Evolutionary conservation across 2,888 invertebrate species (phyloP), one percentile per base, ranked within the genome.

Genomic region (Epinotia nisella): DNA sequence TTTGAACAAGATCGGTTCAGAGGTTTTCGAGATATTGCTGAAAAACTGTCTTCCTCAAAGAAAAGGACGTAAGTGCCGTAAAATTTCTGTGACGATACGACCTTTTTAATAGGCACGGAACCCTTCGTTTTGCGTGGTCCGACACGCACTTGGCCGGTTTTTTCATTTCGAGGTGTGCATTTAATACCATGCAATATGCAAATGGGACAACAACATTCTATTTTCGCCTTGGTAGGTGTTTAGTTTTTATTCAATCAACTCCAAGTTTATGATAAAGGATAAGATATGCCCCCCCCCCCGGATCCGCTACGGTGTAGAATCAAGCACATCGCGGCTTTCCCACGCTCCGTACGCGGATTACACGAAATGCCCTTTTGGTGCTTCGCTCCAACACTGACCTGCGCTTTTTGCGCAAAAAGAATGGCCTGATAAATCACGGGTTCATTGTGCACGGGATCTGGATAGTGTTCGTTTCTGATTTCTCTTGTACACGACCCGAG

Each of bases 321-420:
- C 75, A 71, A 74, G 75, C 75, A 71, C 72, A 75, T 76, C 78
- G 82, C 78, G 74, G 74, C 83, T 88, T 92, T 93, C 93, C 92
- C 93, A 93, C 93, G 92, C 82, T 88, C n/a, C n/a, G 85, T 82
- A 77, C 83, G 83, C 85, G 90, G 91, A 92, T 92, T 92, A 92
- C 90, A 89, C 85, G 86, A 88, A 90, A 90, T 91, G 91, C 90
- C 90, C 90, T 93, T 93, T 92, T 90, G 91, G 90, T 89, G 90
- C 91, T 91, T 92, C 92, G 87, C 83, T 87, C 78, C 85, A 82
- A 88, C 85, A 89, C 90, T 92, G 91, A 92, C 92, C 92, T 88
- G 91, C 82, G 83, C 89, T 90, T 92, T 91, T 92, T 92, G 88
- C 87, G 87, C 87, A 90, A 92, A 92, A 92, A 92, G 88, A 89